A percentile compares a stretch with the other conserved stretches of the same genome.
These are phyloP conservation scores for Chinchilla lanigera DNA, from an alignment of 2,113 vertebrate genomes.

Conservation along the genomic window DNA sequence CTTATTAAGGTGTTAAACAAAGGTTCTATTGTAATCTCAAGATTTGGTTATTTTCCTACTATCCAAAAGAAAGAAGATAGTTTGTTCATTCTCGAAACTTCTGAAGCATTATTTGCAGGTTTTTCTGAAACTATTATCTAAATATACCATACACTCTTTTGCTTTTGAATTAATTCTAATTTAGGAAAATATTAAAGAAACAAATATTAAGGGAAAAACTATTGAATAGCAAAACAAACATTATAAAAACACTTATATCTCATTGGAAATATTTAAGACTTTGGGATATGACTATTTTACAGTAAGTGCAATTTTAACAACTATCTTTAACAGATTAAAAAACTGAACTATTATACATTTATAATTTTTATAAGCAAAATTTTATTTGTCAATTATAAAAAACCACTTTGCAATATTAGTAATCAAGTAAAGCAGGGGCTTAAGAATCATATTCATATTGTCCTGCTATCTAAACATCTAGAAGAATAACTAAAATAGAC, in stretches of 20 bases:
- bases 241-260: neutral
- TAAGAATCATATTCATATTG: neutral
- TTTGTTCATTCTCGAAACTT: neutral
- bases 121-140: neutral
- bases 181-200: neutral
- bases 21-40: neutral
- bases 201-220: neutral
- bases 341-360: neutral
- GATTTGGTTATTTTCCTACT: neutral
- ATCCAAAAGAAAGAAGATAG: neutral
- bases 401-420: neutral
- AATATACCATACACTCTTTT: neutral
- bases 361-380: neutral
- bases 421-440: neutral
- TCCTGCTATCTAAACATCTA: neutral
- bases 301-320: neutral
- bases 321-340: neutral
- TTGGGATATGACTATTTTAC: neutral
- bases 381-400: neutral
- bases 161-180: neutral
- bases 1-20: neutral
- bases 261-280: neutral
- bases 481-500: neutral
- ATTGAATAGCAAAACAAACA: neutral
- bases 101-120: neutral